Percentiles rank a stretch among this genome's conserved stretches.
Conservation (phyloP, 2,888 invertebrate species). For the Harmothoe impar region DNA sequence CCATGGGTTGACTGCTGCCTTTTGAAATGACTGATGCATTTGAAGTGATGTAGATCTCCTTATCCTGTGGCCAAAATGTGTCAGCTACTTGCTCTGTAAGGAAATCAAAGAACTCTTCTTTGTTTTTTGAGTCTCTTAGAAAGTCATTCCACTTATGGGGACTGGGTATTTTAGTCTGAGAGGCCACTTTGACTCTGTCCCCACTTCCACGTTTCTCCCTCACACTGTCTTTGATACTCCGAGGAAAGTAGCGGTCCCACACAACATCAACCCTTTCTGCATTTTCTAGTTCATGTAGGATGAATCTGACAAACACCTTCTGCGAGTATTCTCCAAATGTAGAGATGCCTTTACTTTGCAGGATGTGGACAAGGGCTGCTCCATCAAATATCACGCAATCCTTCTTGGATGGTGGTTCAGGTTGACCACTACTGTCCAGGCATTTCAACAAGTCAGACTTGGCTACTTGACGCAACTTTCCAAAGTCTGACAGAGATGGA, state of each 20-base stretch:
- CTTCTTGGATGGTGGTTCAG: conserved; percentile 64
- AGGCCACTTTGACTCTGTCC: not conserved
- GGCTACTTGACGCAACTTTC: not conserved
- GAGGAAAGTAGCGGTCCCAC: conserved; percentile 61
- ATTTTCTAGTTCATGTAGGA: conserved; percentile 14
- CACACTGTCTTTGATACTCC: conserved; percentile 61
- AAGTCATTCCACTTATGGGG: conserved; percentile 28
- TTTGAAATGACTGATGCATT: conserved; percentile 2
- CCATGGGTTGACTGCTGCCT: not conserved
- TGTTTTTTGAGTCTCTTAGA: conserved; percentile 21
- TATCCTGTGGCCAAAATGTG: not conserved
- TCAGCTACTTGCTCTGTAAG: not conserved
- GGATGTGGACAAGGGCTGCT: conserved; percentile 44
- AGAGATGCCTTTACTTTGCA: not conserved
- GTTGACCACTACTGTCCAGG: conserved; percentile 71
- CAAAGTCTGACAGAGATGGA: conserved; percentile 20
- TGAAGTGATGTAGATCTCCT: not conserved
- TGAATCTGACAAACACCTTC: conserved; percentile 10
- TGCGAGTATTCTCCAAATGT: conserved; percentile 30
- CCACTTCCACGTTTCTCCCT: conserved; percentile 65
- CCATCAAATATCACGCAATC: conserved; percentile 42
- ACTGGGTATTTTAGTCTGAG: conserved; percentile 29
- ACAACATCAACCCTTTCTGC: conserved; percentile 21
- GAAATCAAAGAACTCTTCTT: not conserved
- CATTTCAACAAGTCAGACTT: conserved; percentile 50